Base-by-base conservation (phyloP, 2,113 vertebrate genomes). In the Oophaga pumilio region DNA sequence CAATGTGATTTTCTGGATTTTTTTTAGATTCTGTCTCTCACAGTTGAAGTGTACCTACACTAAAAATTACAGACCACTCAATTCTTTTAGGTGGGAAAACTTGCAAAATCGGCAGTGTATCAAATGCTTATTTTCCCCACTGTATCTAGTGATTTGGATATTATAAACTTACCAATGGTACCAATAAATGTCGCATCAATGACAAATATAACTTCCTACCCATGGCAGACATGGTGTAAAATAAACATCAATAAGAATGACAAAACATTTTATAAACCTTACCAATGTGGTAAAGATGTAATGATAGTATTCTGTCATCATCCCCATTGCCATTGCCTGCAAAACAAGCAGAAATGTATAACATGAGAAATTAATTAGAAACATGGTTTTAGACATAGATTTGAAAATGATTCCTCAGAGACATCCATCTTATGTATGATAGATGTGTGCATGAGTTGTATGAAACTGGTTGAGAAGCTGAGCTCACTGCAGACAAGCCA, bases 231-330 rank as follows among this genome's bases (percentile, higher is more conserved):
- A 74, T 11, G 50, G 12, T n/a, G 68, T 4, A 17, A 6, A 28
- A 33, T 71, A 6, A 15, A 18, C 8, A 49, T 71, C 14, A 73
- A 43, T 17, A 73, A 20, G 1, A 73, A 73, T 28, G 15, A 71
- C 28, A n/a, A 66, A 9, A 28, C 5, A 60, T 8, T 12, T 11
- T 49, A 20, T 14, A 2, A 60, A 10, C 15, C 81, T 98, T 99
- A 99, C 98, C 98, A 99, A 96, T 81, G 98, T 99, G 90, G 98
- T 99, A 96, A 99, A 99, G 95, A 99, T 98, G 94, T 99, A 99
- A 96, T 99, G 98, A 95, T 99, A 99, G 92, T 99, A 99, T 87
- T 99, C 98, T 0, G 98, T 99, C 98, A 99, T 99, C 98, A 99
- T 99, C 90, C 98, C 98, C 97, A 99, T 99, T 60, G 97, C 97